A percentile compares a stretch with the other conserved stretches of the same genome.
phyloP scores from a whole-genome alignment of 2,113 vertebrate genomes.

The pig (Sus scrofa) region DNA sequence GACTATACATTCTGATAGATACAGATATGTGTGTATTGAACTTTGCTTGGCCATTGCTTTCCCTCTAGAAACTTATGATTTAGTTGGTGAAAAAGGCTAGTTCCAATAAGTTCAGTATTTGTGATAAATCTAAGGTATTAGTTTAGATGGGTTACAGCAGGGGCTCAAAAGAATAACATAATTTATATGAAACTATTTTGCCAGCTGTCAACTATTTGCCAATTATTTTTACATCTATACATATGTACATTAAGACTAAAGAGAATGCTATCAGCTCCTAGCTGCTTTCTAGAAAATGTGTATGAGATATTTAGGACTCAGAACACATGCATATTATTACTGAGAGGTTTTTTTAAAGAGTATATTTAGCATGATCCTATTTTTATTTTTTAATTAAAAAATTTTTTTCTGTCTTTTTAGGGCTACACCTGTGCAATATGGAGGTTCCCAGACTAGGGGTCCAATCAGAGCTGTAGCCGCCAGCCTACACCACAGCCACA shows the following conservation, averaged over 20 bases:
- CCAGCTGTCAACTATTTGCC: not conserved
- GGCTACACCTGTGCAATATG: too few relatives aligned
- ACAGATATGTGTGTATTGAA: not conserved
- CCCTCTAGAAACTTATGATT: not conserved
- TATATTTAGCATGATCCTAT: constrained; percentile 12
- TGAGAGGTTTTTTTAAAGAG: not conserved
- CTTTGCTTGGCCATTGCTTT: constrained; percentile 1
- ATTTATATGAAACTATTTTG: not conserved
- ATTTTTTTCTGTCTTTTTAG: too few relatives aligned
- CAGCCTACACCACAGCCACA: too few relatives aligned
- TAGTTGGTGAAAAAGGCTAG: constrained; percentile 18
- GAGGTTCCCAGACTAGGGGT: too few relatives aligned
- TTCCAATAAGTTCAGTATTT: constrained; percentile 49
- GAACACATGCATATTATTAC: not conserved
- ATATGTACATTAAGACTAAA: not conserved
- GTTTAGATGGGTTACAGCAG: not conserved
- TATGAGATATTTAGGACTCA: not conserved
- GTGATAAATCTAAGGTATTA: not conserved
- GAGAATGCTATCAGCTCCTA: not conserved
- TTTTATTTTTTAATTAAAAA: not conserved
- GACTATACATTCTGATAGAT: not conserved
- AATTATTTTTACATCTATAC: not conserved
- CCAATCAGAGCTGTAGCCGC: too few relatives aligned
- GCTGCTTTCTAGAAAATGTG: not conserved
- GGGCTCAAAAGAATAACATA: not conserved